Evolutionary conservation across 2,797 vertebrate species (phyloP).

Genomic region (Lemur catta): DNA sequence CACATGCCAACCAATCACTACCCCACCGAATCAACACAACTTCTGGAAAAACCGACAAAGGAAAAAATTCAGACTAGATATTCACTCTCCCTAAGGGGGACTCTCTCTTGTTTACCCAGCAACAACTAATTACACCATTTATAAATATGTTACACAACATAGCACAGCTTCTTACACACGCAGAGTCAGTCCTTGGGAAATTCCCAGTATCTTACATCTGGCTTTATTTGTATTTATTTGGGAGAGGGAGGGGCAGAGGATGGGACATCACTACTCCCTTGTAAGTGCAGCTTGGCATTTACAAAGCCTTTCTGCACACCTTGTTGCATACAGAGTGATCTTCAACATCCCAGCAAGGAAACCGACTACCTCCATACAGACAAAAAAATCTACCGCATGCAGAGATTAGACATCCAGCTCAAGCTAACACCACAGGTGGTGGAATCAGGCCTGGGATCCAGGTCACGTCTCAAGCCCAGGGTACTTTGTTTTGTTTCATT

Average conservation of each 20-base stretch:
- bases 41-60: neutral
- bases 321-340: neutral
- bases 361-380: neutral
- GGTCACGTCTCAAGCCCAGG: slow-evolving; percentile 12
- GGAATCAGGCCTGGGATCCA: neutral
- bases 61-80: neutral
- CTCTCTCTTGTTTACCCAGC: neutral
- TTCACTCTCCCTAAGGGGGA: neutral
- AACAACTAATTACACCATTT: neutral
- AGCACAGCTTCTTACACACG: neutral
- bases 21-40: neutral
- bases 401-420: neutral
- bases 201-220: neutral
- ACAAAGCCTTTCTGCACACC: neutral
- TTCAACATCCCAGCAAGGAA: neutral
- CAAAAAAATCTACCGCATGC: neutral
- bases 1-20: neutral
- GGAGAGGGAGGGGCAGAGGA: neutral
- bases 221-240: neutral
- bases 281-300: neutral
- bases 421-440: neutral
- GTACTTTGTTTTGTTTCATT: neutral
- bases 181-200: neutral
- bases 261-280: neutral
- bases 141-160: neutral